A percentile compares a stretch with the other conserved stretches of the same genome.
phyloP scores from a whole-genome alignment of 2,888 invertebrate species.

The Epinotia bilunana region DNA sequence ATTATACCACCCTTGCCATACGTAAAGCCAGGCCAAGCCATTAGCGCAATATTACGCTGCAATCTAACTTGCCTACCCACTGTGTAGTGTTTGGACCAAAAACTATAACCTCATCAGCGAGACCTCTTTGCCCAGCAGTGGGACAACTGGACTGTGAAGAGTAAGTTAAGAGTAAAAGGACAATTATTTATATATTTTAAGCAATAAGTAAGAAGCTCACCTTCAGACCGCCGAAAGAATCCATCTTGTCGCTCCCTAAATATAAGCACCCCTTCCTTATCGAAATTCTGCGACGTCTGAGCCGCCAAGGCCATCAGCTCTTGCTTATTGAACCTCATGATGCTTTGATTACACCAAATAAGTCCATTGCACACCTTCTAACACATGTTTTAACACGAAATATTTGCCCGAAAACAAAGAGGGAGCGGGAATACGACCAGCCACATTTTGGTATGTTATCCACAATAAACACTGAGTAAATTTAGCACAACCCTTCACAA shows the following conservation, averaged over 20 bases:
- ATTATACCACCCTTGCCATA: too few species aligned
- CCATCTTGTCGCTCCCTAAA: slow-evolving; percentile 96
- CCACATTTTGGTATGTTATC: slow-evolving; percentile 5
- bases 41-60: too few species aligned
- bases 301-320: slow-evolving; percentile 94
- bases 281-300: slow-evolving; percentile 94
- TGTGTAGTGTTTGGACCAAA: not conserved
- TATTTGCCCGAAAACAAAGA: not conserved
- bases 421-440: slow-evolving; percentile 1
- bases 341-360: slow-evolving; percentile 47
- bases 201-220: slow-evolving; percentile 82
- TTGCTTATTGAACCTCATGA: slow-evolving; percentile 96
- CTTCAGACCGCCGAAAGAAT: slow-evolving; percentile 95
- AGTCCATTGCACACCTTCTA: slow-evolving; percentile 13
- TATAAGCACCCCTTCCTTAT: slow-evolving; percentile 94
- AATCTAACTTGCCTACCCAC: not conserved
- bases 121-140: not conserved
- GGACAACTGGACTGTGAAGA: not conserved
- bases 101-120: not conserved
- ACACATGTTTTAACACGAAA: slow-evolving; percentile 3
- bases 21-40: too few species aligned
- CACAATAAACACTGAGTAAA: slow-evolving; percentile 2
- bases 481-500: slow-evolving; percentile 15
- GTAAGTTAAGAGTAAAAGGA: too few species aligned
- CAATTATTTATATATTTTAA: not conserved